Conservation (phyloP, 1,140 invertebrate genomes). For the Lepeophtheirus salmonis region DNA sequence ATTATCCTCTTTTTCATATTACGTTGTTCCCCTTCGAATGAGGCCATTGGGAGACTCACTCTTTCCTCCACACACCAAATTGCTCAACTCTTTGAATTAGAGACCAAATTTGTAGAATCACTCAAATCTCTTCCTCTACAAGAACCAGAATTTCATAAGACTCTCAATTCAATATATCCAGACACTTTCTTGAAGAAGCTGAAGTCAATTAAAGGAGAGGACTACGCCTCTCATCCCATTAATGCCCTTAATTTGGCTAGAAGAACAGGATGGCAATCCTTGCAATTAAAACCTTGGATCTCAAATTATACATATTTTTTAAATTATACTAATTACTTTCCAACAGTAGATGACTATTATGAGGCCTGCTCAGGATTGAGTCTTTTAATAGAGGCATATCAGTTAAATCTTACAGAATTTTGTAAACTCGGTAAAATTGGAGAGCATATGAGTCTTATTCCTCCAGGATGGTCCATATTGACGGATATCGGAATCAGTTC, state of each 20-base stretch:
- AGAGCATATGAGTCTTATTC: not conserved
- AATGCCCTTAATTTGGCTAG: not conserved
- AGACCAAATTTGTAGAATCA: conserved; percentile 8
- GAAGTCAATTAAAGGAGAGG: not conserved
- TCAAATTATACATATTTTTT: not conserved
- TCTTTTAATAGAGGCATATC: not conserved
- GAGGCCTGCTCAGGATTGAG: not conserved
- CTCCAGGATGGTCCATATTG: not conserved
- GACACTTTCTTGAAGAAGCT: not conserved
- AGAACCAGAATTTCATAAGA: not conserved
- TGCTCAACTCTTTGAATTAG: not conserved
- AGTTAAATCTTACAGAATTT: not conserved
- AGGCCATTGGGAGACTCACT: too few relatives aligned
- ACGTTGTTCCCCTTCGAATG: too few relatives aligned
- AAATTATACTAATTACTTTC: not conserved
- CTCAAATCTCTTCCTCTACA: not conserved
- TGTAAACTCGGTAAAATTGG: not conserved
- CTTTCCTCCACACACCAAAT: not conserved
- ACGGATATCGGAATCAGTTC: conserved; percentile 4
- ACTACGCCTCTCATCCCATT: not conserved
- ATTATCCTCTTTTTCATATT: too few relatives aligned
- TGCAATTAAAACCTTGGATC: not conserved
- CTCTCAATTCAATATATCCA: not conserved
- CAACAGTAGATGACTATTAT: not conserved
- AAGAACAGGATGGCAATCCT: not conserved